Conservation (phyloP, 2,888 invertebrate genomes). For the Choristoneura rosaceana region DNA sequence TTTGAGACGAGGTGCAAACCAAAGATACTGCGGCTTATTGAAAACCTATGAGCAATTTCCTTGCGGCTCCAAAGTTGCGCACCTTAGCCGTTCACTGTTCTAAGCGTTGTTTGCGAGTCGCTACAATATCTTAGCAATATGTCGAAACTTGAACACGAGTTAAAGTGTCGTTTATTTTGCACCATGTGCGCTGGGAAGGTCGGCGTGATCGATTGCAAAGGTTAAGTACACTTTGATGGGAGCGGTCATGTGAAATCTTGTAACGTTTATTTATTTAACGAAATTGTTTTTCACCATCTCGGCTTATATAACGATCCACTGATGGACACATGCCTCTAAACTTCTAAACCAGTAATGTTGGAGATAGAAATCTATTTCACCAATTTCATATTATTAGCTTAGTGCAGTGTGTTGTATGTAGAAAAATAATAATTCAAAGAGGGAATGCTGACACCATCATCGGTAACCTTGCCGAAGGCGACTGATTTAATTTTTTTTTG, state of each 20-base stretch:
- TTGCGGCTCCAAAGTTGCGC: slow-evolving; percentile 13
- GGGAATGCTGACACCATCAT: too few relatives aligned
- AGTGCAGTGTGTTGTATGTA: too few relatives aligned
- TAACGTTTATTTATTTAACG: background rate
- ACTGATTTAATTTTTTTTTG: too few relatives aligned
- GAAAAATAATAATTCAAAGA: too few relatives aligned
- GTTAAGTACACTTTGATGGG: slow-evolving; percentile 34
- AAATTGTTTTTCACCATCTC: background rate
- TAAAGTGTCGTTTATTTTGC: slow-evolving; percentile 43
- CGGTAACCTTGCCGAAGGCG: too few relatives aligned
- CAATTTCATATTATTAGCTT: too few relatives aligned
- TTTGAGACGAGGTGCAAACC: background rate
- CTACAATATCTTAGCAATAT: slow-evolving; percentile 40
- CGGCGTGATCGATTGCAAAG: slow-evolving; percentile 40
- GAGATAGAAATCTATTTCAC: too few relatives aligned
- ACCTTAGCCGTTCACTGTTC: slow-evolving; percentile 20
- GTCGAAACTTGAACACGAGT: slow-evolving; percentile 36
- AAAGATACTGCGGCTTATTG: slow-evolving; percentile 7
- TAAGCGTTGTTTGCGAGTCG: slow-evolving; percentile 32
- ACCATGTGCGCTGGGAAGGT: slow-evolving; percentile 38
- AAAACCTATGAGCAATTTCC: slow-evolving; percentile 36
- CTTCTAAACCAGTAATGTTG: too few relatives aligned
- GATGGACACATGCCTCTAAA: too few relatives aligned
- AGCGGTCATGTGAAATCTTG: slow-evolving; percentile 17
- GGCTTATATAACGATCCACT: too few relatives aligned